Base-by-base conservation (phyloP, 2,888 invertebrate genomes). In the Drosophila affinis region DNA sequence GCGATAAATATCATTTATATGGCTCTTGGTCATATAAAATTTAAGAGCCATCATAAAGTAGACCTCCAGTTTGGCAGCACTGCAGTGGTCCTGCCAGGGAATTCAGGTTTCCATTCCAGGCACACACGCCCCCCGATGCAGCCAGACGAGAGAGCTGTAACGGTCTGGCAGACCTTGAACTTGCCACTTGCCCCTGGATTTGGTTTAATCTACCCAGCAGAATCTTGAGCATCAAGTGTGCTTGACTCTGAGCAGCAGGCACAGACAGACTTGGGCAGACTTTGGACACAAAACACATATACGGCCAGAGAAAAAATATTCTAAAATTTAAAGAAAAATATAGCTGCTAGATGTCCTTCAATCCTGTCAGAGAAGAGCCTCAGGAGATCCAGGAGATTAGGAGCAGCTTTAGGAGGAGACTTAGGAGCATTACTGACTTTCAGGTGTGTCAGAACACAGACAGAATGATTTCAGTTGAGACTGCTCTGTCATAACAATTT, bases 121-220 rank as follows among this genome's bases (percentile, higher is more conserved):
- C 14, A 39, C 34, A 21, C 47, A 32, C 32, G 17, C 61, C 45
- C 32, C 21, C 61, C 45, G 17, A 12, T 17, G 17, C 39, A 48
- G 5, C 44, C 39, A 21, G 21, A 21, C 21, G 21, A 21, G 21
- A 21, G 21, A 45, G 18, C 47, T 70, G 60, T 72, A 72, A 45
- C 39, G 57, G 65, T 62, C 49, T 18, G 29, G 27, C 55, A 72
- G 76, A 70, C 81, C 82, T 84, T 84, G 73, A 87, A 77, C 85
- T 78, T 76, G 74, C 54, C 53, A 57, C 53, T 62, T 64, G 78
- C 49, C 78, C 60, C 62, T 68, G 62, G 65, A 55, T 62, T 63
- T 24, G 6, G 9, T 57, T 53, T 34, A 69, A 45, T 69, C 55
- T 52, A 0, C 3, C 21, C 21, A 21, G 46, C 34, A 62, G 47